Percentiles rank a stretch among this genome's conserved stretches.
Evolutionary conservation across 2,888 invertebrate genomes (phyloP).

Genomic region (Silvanus unidentatus): DNA sequence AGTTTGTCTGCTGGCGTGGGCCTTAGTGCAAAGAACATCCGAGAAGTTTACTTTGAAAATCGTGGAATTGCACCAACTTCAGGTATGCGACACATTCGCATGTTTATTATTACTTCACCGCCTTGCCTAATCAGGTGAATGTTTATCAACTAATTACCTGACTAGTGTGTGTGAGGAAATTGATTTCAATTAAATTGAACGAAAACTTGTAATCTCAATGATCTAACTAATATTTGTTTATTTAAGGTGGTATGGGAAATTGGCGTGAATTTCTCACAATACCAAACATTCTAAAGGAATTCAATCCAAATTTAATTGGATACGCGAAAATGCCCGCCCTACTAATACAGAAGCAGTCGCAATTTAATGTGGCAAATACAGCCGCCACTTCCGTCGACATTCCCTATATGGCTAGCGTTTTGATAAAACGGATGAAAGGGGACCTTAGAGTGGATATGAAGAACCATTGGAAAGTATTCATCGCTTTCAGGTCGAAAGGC

Average conservation of each 20-base stretch:
- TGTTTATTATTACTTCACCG: no score
- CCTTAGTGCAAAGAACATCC: slow-evolving; percentile 45
- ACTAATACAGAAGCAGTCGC: slow-evolving; percentile 39
- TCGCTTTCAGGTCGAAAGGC: background rate
- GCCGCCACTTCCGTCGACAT: slow-evolving; percentile 52
- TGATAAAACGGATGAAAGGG: slow-evolving; percentile 47
- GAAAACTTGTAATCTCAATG: no score
- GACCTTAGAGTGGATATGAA: slow-evolving; percentile 49
- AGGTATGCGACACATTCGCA: slow-evolving; percentile 29
- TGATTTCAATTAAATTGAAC: no score
- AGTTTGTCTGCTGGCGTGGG: slow-evolving; percentile 56
- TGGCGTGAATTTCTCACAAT: slow-evolving; percentile 49
- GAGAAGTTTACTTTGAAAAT: slow-evolving; percentile 47
- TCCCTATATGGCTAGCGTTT: slow-evolving; percentile 49
- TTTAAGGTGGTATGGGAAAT: slow-evolving; percentile 44
- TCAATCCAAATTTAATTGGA: slow-evolving; percentile 55
- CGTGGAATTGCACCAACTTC: slow-evolving; percentile 48
- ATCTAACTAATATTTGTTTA: no score
- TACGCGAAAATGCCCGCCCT: slow-evolving; percentile 50
- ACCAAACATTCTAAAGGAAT: slow-evolving; percentile 54
- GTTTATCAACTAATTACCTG: no score
- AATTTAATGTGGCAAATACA: slow-evolving; percentile 52
- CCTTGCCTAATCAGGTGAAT: no score
- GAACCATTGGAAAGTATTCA: slow-evolving; percentile 54
- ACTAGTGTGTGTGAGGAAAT: no score